Evolutionary conservation across 2,113 vertebrate species (phyloP), one percentile per base, ranked within the genome.

Genomic region (Acinonyx jubatus): DNA sequence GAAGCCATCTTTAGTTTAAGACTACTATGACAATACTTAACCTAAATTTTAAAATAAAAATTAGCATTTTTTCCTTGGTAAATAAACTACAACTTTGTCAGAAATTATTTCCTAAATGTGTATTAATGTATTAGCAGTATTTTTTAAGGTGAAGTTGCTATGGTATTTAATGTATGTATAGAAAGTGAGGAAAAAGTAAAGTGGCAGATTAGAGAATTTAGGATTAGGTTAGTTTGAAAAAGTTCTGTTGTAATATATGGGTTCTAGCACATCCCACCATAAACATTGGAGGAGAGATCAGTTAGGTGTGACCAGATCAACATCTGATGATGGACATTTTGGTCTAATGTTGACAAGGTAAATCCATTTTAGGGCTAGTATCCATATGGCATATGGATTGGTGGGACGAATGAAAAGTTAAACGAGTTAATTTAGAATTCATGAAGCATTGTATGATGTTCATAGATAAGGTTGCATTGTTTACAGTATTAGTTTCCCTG

Each of bases 81-180:
- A 92, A 97, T 98, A 97, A 97, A 98, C 69, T 96, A 69, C 55
- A 96, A 4, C 52, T 97, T 97, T 97, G 2, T 78, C 93, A 80
- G 87, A 89, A 97, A 97, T 95, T 83, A 82, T 94, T 97, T 92
- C 91, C 89, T 98, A 91, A 98, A 91, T 98, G 93, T 98, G 97
- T 91, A 98, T 98, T 95, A 98, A 97, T 98, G 38, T 95, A n/a
- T 88, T 90, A 96, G 89, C 92, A 97, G 52, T 98, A 98, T 98
- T 98, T 98, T 97, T 98, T 68, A 96, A 97, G 86, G 89, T 95
- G 88, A 94, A 98, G 68, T 96, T 83, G 38, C n/a, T 95, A 74
- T 97, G 84, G 87, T 98, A 83, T 98, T 96, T 98, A 98, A 97
- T 98, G 85, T 98, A 66, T 57, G 8, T 79, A 68, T 66, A 73